Evolutionary conservation across 2,113 vertebrate species (phyloP).

Genomic region (Muntiacus reevesi): DNA sequence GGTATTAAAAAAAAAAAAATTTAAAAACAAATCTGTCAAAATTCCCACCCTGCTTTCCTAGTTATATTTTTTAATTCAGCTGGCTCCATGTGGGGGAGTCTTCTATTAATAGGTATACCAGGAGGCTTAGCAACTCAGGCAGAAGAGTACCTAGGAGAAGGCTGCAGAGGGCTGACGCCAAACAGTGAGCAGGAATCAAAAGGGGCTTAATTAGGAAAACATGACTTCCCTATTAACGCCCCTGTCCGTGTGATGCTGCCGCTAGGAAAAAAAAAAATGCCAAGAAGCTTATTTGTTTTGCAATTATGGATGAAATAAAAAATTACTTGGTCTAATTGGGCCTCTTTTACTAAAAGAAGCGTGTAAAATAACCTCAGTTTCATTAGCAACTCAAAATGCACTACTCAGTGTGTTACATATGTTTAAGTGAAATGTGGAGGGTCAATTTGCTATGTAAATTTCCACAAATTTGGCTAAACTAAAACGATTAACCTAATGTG

Average conservation of each 20-base stretch:
- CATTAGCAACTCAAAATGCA: slow-evolving; percentile 54
- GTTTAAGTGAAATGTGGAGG: slow-evolving; percentile 79
- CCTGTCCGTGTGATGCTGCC: slow-evolving; percentile 51
- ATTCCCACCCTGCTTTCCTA: slow-evolving; percentile 70
- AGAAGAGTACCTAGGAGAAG: slow-evolving; percentile 57
- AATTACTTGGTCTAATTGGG: slow-evolving; percentile 78
- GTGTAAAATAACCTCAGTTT: slow-evolving; percentile 73
- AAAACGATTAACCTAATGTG: slow-evolving; percentile 81
- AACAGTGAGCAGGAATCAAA: slow-evolving; percentile 54
- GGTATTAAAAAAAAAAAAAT: slow-evolving; percentile 42
- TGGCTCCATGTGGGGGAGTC: slow-evolving; percentile 53
- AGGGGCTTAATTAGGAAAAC: slow-evolving; percentile 66
- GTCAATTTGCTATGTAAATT: slow-evolving; percentile 85
- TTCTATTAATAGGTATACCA: slow-evolving; percentile 67
- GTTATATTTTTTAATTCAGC: slow-evolving; percentile 63
- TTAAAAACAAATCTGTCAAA: slow-evolving; percentile 72
- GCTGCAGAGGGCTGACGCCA: background rate
- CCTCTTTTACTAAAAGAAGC: slow-evolving; percentile 71
- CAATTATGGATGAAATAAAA: slow-evolving; percentile 76
- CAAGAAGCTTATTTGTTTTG: slow-evolving; percentile 76
- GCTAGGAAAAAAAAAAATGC: slow-evolving; percentile 61
- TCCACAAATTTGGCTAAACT: slow-evolving; percentile 83
- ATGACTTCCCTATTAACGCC: slow-evolving; percentile 54
- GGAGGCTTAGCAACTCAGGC: slow-evolving; percentile 63
- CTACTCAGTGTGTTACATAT: slow-evolving; percentile 63